These are phyloP conservation scores for Edolisoma coerulescens DNA, from an alignment of 2,113 vertebrate genomes.

Conservation along the genomic window DNA sequence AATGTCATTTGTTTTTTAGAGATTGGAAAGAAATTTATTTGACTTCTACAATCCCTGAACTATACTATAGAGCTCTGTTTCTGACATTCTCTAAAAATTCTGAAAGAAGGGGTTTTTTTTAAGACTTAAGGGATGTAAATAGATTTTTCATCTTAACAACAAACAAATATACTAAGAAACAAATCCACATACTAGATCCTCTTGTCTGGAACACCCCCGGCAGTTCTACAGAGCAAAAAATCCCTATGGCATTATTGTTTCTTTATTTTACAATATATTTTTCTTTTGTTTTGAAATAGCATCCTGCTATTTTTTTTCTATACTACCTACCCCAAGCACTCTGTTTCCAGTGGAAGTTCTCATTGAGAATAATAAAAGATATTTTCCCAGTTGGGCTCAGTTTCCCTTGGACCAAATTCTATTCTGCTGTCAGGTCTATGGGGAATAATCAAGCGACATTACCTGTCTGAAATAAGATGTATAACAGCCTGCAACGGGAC, in stretches of 20 bases:
- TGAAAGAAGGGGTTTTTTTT: background rate
- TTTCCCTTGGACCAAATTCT: background rate
- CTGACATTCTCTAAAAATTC: background rate
- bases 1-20: background rate
- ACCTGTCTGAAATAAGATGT: background rate
- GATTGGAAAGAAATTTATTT: background rate
- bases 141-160: constrained; percentile 23
- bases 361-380: background rate
- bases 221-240: background rate
- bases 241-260: background rate
- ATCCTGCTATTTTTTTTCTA: background rate
- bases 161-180: background rate
- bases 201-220: background rate
- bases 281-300: background rate
- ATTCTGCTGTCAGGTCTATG: background rate
- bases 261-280: background rate
- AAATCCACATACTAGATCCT: background rate
- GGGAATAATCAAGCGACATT: background rate
- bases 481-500: background rate
- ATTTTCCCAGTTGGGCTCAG: background rate
- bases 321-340: background rate
- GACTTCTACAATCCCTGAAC: background rate
- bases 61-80: background rate
- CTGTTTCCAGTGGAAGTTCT: background rate
- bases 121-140: background rate